Conservation (phyloP, 2,797 vertebrate species). For the Holocentrus rufus region DNA sequence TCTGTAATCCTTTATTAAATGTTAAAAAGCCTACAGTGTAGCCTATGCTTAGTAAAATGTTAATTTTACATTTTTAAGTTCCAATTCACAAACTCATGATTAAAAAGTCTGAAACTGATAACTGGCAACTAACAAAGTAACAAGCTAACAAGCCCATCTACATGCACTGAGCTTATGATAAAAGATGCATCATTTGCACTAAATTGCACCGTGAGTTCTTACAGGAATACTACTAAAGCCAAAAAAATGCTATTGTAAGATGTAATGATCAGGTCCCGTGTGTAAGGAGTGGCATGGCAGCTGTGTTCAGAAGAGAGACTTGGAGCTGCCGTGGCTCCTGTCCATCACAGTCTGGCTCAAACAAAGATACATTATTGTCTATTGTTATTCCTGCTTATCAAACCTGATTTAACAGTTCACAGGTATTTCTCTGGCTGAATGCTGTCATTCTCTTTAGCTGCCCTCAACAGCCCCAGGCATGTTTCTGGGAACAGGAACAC, state of each 20-base stretch:
- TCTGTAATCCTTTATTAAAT: no score
- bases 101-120: not conserved
- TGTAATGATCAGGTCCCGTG: no score
- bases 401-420: conserved; percentile 82
- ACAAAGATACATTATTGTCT: conserved; percentile 85
- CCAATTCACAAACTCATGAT: not conserved
- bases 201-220: not conserved
- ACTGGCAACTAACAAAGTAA: no score
- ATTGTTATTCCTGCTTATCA: conserved; percentile 80
- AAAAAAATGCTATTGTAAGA: no score
- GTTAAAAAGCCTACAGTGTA: no score
- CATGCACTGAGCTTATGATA: no score
- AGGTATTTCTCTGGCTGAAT: conserved; percentile 77
- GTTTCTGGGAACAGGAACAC: conserved; percentile 72
- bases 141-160: no score
- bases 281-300: no score
- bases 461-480: conserved; percentile 74
- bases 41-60: not conserved
- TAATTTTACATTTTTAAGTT: not conserved
- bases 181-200: conserved; percentile 1
- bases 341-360: conserved; percentile 62
- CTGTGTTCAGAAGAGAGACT: no score
- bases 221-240: no score
- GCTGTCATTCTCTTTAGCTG: conserved; percentile 73
- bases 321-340: conserved; percentile 42